phyloP scores from a whole-genome alignment of 2,888 invertebrate species.

The Diaprepes abbreviatus region DNA sequence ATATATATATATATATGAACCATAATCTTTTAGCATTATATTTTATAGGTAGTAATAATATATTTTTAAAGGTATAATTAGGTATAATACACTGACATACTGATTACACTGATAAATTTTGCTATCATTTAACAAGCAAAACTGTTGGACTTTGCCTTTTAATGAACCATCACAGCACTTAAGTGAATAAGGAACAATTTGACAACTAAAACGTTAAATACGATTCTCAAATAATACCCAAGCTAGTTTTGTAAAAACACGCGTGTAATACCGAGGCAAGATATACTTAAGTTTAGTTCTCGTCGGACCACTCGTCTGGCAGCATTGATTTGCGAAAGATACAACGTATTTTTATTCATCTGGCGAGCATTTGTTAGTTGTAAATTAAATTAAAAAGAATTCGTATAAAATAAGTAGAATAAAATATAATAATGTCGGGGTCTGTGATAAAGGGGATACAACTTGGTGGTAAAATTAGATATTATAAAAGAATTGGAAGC shows the following conservation, averaged over 20 bases:
- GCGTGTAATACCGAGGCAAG: conserved; percentile 3
- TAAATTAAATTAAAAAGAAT: background rate
- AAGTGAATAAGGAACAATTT: conserved; percentile 2
- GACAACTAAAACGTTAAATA: conserved; percentile 2
- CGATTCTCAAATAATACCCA: background rate
- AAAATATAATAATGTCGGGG: conserved; percentile 1
- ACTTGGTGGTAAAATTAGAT: background rate
- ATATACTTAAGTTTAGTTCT: conserved; percentile 5
- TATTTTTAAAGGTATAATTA: no score
- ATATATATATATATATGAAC: no score
- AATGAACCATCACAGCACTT: background rate
- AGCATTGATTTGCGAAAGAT: background rate
- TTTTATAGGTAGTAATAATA: no score
- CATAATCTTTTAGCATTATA: no score
- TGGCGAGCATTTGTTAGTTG: background rate
- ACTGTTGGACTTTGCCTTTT: conserved; percentile 19
- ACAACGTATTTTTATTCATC: no score
- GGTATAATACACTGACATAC: no score
- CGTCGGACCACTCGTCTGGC: background rate
- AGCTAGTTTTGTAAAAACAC: conserved; percentile 8
- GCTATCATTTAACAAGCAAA: no score
- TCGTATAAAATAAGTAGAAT: background rate
- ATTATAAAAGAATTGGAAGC: background rate
- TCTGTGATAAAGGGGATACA: conserved; percentile 5
- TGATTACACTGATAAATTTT: conserved; percentile 4